Percentiles rank a stretch among this genome's conserved stretches.
phyloP scores from a whole-genome alignment of 2,888 invertebrate species.

The Stenchaetothrips biformis region DNA sequence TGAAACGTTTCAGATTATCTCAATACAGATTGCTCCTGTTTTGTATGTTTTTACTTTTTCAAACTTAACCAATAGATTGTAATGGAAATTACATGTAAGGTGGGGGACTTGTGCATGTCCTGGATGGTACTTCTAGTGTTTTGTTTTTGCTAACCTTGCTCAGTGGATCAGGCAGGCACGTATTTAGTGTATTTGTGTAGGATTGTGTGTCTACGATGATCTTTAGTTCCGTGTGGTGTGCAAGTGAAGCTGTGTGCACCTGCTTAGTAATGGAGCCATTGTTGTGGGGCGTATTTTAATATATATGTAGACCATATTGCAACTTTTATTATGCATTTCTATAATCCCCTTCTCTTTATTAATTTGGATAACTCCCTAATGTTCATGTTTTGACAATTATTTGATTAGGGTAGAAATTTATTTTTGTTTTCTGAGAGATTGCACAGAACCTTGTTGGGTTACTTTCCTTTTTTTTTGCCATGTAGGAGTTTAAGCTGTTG shows the following conservation, averaged over 20 bases:
- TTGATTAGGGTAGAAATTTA: not conserved
- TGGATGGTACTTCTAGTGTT: slow-evolving; percentile 15
- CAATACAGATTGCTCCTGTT: slow-evolving; percentile 10
- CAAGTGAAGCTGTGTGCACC: slow-evolving; percentile 10
- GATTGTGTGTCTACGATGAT: not conserved
- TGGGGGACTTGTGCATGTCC: not conserved
- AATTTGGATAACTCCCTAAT: not conserved
- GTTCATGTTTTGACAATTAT: not conserved
- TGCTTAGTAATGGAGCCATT: slow-evolving; percentile 21
- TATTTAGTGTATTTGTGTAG: not conserved
- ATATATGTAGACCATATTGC: not conserved
- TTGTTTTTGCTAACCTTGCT: slow-evolving; percentile 20
- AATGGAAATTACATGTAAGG: not conserved
- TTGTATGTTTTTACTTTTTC: slow-evolving; percentile 24
- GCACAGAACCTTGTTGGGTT: too few species aligned
- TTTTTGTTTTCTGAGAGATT: too few species aligned
- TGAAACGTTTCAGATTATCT: not conserved
- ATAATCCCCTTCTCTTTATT: not conserved
- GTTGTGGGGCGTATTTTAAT: not conserved
- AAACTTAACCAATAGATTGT: slow-evolving; percentile 7
- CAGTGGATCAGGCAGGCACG: slow-evolving; percentile 14
- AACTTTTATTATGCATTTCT: not conserved
- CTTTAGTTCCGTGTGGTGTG: not conserved
- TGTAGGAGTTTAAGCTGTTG: not conserved
- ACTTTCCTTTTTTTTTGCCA: too few species aligned